These are phyloP conservation scores for Metaphire vulgaris DNA, from an alignment of 1,140 invertebrate genomes.

Conservation along the genomic window DNA sequence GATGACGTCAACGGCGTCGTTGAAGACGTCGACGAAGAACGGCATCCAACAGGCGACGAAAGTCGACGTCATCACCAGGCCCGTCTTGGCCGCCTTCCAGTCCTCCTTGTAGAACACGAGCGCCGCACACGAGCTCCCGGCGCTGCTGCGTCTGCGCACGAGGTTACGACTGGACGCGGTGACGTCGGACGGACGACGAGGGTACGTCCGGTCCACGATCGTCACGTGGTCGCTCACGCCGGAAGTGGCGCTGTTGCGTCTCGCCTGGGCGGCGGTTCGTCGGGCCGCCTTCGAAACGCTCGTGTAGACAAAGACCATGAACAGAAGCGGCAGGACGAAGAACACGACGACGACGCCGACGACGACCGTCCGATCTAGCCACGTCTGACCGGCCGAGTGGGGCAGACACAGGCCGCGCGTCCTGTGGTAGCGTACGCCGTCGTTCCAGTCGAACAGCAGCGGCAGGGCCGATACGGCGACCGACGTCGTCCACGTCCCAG, in stretches of 20 bases:
- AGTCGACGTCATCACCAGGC: constrained; percentile 56
- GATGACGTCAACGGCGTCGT: constrained; percentile 34
- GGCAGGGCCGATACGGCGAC: constrained; percentile 42
- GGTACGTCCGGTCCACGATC: no score
- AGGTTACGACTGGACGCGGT: constrained; percentile 23
- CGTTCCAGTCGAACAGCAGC: constrained; percentile 44
- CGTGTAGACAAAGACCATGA: constrained; percentile 65
- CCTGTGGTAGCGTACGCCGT: constrained; percentile 41
- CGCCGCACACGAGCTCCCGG: constrained; percentile 48
- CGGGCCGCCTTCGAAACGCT: constrained; percentile 66
- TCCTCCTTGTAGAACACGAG: constrained; percentile 55
- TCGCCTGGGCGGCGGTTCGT: constrained; percentile 63
- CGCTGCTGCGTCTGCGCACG: constrained; percentile 33
- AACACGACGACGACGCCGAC: constrained; percentile 38
- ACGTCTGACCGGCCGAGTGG: constrained; percentile 35
- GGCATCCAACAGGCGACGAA: constrained; percentile 58
- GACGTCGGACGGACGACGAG: constrained; percentile 21
- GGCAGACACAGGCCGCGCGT: constrained; percentile 44
- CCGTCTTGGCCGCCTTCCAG: constrained; percentile 57
- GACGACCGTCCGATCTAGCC: constrained; percentile 39
- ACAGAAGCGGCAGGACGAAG: constrained; percentile 63
- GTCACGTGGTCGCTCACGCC: constrained; percentile 37
- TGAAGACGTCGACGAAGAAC: constrained; percentile 47
- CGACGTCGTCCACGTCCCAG: constrained; percentile 58
- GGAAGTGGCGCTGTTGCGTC: constrained; percentile 59